phyloP scores from a whole-genome alignment of 2,888 invertebrate genomes.

The Napeogenes sylphis region DNA sequence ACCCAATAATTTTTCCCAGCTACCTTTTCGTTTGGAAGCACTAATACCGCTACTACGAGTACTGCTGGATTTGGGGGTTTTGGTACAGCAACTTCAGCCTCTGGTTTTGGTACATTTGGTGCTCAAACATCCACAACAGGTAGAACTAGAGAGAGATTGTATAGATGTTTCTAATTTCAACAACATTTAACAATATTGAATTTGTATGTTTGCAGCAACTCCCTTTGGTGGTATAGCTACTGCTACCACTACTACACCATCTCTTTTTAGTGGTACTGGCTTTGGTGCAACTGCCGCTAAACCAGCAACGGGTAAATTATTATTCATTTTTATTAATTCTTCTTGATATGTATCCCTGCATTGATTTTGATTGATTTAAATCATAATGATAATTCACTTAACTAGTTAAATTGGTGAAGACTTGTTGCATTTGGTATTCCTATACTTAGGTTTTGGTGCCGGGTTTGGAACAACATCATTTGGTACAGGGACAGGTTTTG shows the following conservation, averaged over 20 bases:
- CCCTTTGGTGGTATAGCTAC: slow-evolving; percentile 75
- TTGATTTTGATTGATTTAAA: too few species aligned
- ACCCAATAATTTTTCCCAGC: slow-evolving; percentile 42
- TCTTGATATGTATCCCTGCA: background rate
- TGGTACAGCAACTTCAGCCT: slow-evolving; percentile 65
- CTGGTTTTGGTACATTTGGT: slow-evolving; percentile 69
- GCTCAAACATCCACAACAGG: slow-evolving; percentile 45
- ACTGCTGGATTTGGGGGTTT: slow-evolving; percentile 65
- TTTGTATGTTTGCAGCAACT: slow-evolving; percentile 36
- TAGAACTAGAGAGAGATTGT: background rate
- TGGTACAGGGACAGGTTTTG: slow-evolving; percentile 54
- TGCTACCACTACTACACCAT: slow-evolving; percentile 72
- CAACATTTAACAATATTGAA: too few species aligned
- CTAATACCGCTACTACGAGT: slow-evolving; percentile 71
- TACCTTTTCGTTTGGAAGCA: slow-evolving; percentile 71
- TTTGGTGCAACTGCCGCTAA: slow-evolving; percentile 71
- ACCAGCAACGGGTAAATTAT: slow-evolving; percentile 54
- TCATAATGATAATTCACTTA: background rate
- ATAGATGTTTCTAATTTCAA: too few species aligned
- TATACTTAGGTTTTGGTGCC: slow-evolving; percentile 51
- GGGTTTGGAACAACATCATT: slow-evolving; percentile 49
- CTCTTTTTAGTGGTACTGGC: slow-evolving; percentile 73
- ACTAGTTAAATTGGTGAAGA: background rate
- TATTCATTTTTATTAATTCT: background rate
- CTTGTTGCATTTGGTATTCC: slow-evolving; percentile 11